Conservation (phyloP, 2,113 vertebrate genomes). For the Phylloscopus trochilus region DNA sequence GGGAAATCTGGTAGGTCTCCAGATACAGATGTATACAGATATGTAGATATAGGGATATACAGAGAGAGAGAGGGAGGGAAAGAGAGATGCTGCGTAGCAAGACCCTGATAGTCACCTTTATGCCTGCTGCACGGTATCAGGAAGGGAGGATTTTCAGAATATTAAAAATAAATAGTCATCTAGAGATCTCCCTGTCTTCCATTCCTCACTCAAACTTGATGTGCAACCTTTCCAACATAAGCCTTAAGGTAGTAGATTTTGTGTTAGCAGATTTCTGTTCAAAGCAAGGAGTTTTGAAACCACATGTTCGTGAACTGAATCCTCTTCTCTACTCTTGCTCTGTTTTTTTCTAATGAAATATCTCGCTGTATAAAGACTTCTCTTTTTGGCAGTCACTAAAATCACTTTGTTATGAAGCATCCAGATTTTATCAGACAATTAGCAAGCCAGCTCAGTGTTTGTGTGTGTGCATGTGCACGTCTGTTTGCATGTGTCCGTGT, state of each 20-base stretch:
- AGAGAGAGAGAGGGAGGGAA: not conserved
- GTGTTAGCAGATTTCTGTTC: constrained; percentile 30
- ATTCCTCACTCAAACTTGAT: not conserved
- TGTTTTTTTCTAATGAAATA: constrained; percentile 62
- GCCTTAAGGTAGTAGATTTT: not conserved
- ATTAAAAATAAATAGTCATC: not conserved
- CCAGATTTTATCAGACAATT: constrained; percentile 71
- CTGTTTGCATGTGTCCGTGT: constrained; percentile 44
- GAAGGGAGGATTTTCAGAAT: not conserved
- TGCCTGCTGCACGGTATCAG: not conserved
- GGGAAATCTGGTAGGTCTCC: not conserved
- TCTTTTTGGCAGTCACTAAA: constrained; percentile 63
- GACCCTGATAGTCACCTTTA: not conserved
- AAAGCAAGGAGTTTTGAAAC: constrained; percentile 56
- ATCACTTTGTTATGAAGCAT: constrained; percentile 66
- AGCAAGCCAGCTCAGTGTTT: constrained; percentile 66
- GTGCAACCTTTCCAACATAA: not conserved
- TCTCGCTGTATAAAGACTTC: constrained; percentile 57
- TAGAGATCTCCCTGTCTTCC: not conserved
- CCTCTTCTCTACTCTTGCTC: constrained; percentile 55
- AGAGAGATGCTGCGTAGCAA: not conserved
- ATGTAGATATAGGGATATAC: not conserved
- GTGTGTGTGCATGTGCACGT: constrained; percentile 52
- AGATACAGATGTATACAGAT: not conserved
- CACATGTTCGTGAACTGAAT: constrained; percentile 45